These are phyloP conservation scores for Phainopepla nitens DNA, from an alignment of 2,113 vertebrate genomes.

Conservation along the genomic window DNA sequence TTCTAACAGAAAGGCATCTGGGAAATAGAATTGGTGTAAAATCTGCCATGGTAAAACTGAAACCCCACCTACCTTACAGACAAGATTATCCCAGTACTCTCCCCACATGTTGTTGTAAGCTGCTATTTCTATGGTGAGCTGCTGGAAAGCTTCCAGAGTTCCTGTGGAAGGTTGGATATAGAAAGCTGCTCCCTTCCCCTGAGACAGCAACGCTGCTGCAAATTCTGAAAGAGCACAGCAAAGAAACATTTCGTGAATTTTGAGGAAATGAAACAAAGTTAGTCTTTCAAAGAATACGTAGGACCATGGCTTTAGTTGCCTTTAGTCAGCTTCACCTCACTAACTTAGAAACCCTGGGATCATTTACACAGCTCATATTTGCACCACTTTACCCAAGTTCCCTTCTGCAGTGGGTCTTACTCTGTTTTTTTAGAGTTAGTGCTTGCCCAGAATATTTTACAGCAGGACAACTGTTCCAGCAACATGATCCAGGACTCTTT, in stretches of 20 bases:
- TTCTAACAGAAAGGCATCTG: not conserved
- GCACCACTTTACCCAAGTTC: not conserved
- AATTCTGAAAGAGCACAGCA: conserved; percentile 72
- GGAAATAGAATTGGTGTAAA: not conserved
- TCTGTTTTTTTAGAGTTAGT: not conserved
- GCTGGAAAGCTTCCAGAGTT: conserved; percentile 78
- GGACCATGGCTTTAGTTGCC: not conserved
- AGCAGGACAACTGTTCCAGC: not conserved
- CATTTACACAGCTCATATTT: not conserved
- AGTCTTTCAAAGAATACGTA: not conserved
- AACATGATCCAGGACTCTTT: not conserved
- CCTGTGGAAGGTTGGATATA: conserved; percentile 70
- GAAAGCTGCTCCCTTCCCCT: conserved; percentile 87
- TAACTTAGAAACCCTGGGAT: not conserved
- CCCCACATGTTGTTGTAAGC: conserved; percentile 94
- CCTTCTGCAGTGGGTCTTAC: not conserved
- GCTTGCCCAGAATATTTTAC: not conserved
- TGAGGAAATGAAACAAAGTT: not conserved
- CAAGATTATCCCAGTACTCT: conserved; percentile 83
- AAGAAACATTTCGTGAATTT: not conserved
- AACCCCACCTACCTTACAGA: conserved; percentile 78
- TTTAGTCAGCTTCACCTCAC: not conserved
- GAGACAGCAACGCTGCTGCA: conserved; percentile 74
- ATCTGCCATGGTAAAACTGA: not conserved
- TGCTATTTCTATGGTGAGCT: conserved; percentile 77